Evolutionary conservation across 1,140 invertebrate species (phyloP).

Genomic region (Lepidostoma basale): DNA sequence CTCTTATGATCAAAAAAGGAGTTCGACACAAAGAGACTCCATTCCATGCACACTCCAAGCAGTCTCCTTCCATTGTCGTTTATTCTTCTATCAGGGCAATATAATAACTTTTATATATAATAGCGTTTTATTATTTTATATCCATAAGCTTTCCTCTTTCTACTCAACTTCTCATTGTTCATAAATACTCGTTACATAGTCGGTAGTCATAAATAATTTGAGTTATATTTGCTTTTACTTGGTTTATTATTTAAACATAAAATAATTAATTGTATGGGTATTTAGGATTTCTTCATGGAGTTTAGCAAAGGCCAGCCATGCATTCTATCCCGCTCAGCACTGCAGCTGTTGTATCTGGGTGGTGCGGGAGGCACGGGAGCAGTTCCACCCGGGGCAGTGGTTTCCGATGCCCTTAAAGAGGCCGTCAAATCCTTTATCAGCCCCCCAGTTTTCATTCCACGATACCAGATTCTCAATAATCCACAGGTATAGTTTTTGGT

Average conservation of each 20-base stretch:
- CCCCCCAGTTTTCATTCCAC: constrained; percentile 80
- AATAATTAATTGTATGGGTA: constrained; percentile 45
- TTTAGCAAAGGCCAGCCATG: constrained; percentile 89
- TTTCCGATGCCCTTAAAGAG: constrained; percentile 67
- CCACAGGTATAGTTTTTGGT: constrained; percentile 58
- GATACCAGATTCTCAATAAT: constrained; percentile 68
- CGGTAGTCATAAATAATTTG: neutral
- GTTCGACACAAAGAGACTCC: no score
- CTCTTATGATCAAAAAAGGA: no score
- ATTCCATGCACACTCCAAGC: no score
- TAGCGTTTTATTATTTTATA: no score
- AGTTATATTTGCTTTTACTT: neutral
- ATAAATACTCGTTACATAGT: neutral
- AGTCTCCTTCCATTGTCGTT: no score
- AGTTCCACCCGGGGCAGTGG: constrained; percentile 30
- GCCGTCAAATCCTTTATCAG: constrained; percentile 86
- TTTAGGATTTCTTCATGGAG: constrained; percentile 92
- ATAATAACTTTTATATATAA: no score
- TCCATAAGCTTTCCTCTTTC: no score
- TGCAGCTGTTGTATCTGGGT: constrained; percentile 80
- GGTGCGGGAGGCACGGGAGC: constrained; percentile 38
- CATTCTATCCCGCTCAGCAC: constrained; percentile 89
- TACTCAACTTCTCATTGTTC: no score
- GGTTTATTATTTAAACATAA: neutral
- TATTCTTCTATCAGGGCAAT: no score